These are phyloP conservation scores for Clinocottus analis DNA, from an alignment of 2,113 vertebrate genomes.

Conservation along the genomic window DNA sequence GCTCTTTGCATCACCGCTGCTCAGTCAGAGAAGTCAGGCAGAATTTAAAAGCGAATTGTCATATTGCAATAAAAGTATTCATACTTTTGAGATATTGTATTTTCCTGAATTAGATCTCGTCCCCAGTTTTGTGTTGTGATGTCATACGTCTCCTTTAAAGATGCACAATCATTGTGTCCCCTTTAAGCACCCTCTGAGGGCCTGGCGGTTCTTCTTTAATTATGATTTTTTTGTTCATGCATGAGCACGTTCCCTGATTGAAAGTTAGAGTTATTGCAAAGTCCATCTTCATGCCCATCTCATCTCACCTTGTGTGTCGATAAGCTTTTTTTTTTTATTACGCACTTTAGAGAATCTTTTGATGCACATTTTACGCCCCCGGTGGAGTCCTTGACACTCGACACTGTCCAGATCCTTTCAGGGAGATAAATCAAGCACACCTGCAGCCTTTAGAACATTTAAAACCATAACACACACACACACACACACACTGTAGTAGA, in stretches of 20 bases:
- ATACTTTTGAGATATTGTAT: neutral
- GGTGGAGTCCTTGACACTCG: constrained; percentile 38
- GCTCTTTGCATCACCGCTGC: constrained; percentile 20
- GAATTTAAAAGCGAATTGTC: neutral
- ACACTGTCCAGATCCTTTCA: constrained; percentile 15
- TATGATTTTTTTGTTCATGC: constrained; percentile 19
- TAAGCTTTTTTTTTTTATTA: constrained; percentile 38
- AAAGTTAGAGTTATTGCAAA: constrained; percentile 37
- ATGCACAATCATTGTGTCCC: neutral
- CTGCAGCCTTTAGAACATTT: constrained; percentile 21
- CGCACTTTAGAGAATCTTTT: constrained; percentile 34
- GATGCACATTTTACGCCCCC: constrained; percentile 41
- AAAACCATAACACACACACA: neutral
- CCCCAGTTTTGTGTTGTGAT: neutral
- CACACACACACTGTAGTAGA: neutral
- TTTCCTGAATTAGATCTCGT: neutral
- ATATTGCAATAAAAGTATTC: neutral
- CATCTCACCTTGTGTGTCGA: neutral
- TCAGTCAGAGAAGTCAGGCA: constrained; percentile 21
- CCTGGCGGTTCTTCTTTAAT: constrained; percentile 14
- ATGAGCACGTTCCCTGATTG: constrained; percentile 33
- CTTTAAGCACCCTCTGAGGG: neutral
- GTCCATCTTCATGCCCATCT: constrained; percentile 19
- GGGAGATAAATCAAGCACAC: constrained; percentile 35
- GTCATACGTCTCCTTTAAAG: too few relatives aligned